Conservation (phyloP, 1,140 invertebrate species). For the Drosophila pseudoananassae region DNA sequence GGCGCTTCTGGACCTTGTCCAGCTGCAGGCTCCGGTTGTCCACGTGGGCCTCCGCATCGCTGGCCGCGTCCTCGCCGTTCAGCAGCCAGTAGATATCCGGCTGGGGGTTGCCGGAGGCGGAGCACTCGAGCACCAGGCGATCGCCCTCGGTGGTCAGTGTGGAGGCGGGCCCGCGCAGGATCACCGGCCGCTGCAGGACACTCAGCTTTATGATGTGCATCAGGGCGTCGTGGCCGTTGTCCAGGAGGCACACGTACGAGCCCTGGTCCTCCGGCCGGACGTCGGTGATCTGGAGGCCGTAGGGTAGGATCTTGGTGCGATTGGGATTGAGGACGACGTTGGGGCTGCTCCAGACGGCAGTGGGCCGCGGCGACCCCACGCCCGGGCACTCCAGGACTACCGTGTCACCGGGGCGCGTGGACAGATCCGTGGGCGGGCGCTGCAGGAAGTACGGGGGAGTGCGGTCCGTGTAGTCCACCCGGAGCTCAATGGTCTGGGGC, state of each 20-base stretch:
- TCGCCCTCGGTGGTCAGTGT: constrained; percentile 88
- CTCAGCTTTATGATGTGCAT: constrained; percentile 84
- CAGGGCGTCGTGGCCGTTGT: constrained; percentile 82
- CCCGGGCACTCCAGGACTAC: constrained; percentile 88
- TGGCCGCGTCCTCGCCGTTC: constrained; percentile 89
- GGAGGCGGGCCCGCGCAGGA: constrained; percentile 86
- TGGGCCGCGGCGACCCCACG: constrained; percentile 86
- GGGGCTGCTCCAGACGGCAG: constrained; percentile 86
- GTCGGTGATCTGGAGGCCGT: constrained; percentile 88
- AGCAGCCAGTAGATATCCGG: constrained; percentile 92
- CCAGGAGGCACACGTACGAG: constrained; percentile 88
- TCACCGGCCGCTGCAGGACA: constrained; percentile 87
- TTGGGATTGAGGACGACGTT: constrained; percentile 83
- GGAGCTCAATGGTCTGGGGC: constrained; percentile 84
- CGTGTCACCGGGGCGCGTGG: constrained; percentile 85
- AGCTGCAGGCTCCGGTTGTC: constrained; percentile 86
- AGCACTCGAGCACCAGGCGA: constrained; percentile 88
- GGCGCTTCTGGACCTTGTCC: constrained; percentile 85
- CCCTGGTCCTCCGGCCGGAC: constrained; percentile 88
- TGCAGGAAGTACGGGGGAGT: constrained; percentile 85
- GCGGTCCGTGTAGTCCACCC: constrained; percentile 82
- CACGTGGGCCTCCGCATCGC: constrained; percentile 85
- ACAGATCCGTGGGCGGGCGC: constrained; percentile 84
- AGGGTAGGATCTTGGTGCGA: constrained; percentile 82
- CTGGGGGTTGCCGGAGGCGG: constrained; percentile 88